Percentiles rank a stretch among this genome's conserved stretches.
Conservation (phyloP, 2,113 vertebrate species). For the Galbula dea region DNA sequence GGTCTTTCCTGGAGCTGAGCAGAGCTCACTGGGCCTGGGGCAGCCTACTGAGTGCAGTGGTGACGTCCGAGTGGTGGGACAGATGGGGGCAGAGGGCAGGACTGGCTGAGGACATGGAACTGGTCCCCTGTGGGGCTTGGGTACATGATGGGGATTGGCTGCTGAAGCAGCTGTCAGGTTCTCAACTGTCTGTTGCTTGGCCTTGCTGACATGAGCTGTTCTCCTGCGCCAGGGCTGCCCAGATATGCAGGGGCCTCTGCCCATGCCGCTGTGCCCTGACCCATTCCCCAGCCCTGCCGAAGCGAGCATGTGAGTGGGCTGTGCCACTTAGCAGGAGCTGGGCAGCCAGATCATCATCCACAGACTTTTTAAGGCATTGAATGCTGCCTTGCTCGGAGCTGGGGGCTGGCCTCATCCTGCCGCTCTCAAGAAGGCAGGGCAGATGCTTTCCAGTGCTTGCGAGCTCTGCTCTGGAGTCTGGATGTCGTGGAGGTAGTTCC, state of each 20-base stretch:
- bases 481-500: neutral
- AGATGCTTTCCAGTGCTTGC: rapidly evolving
- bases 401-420: neutral
- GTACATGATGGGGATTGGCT: rapidly evolving
- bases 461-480: neutral
- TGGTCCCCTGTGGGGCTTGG: rapidly evolving
- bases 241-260: neutral
- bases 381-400: neutral
- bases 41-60: neutral
- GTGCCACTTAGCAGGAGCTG: neutral
- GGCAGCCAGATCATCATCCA: neutral
- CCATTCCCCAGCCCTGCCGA: neutral
- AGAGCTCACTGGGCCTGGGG: rapidly evolving
- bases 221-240: rapidly evolving
- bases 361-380: slow-evolving; percentile 19
- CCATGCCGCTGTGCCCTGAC: neutral
- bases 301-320: neutral
- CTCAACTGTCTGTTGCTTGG: rapidly evolving
- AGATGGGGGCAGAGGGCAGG: neutral
- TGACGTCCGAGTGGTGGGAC: rapidly evolving
- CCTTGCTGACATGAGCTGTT: neutral
- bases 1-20: rapidly evolving
- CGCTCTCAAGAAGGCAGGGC: neutral
- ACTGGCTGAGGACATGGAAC: neutral
- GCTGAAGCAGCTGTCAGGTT: rapidly evolving